Base-by-base conservation (phyloP, 2,113 vertebrate genomes). In the Struthidea cinerea region DNA sequence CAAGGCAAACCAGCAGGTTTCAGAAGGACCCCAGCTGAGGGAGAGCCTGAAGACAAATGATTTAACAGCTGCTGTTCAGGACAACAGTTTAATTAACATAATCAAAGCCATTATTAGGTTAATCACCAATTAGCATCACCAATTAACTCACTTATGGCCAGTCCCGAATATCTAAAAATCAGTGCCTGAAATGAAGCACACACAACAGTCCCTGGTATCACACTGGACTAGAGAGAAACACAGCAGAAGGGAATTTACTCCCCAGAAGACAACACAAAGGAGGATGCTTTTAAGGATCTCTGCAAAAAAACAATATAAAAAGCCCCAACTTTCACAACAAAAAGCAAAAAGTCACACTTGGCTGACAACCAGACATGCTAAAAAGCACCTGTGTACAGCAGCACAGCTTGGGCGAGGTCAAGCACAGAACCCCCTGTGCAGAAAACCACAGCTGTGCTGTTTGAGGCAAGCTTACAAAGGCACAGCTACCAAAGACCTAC, bases 41-140 rank as follows among this genome's bases (percentile, higher is more conserved):
- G 78, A 41, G 55, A 93, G 35, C 64, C 59, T 64, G 61, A 88
- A 84, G 79, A 50, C 84, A 93, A 94, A 90, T 63, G 24, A 96
- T 56, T 78, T 84, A 94, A 88, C 57, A 83, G 74, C 87, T 94
- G 56, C 71, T 93, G 50, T 94, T 79, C 37, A 4, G 92, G 91
- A 96, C 83, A 94, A 78, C 78, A 90, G 84, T 96, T 96, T 97
- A 97, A 97, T 97, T 97, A 96, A 96, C 86, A 94, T 81, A 96
- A 98, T 96, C 71, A 89, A 95, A 96, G 84, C 44, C 78, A 91
- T 94, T 96, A 96, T 96, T 93, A 96, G 83, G 87, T 81, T 97
- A 97, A 97, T 87, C 56, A 70, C 64, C 74, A 87, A 87, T 78
- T 78, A 87, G 55, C 85, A 95, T 81, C 96, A 81, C 52, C 85